Evolutionary conservation across 2,113 vertebrate species (phyloP), one percentile per base, ranked within the genome.

Genomic region (Oophaga pumilio): DNA sequence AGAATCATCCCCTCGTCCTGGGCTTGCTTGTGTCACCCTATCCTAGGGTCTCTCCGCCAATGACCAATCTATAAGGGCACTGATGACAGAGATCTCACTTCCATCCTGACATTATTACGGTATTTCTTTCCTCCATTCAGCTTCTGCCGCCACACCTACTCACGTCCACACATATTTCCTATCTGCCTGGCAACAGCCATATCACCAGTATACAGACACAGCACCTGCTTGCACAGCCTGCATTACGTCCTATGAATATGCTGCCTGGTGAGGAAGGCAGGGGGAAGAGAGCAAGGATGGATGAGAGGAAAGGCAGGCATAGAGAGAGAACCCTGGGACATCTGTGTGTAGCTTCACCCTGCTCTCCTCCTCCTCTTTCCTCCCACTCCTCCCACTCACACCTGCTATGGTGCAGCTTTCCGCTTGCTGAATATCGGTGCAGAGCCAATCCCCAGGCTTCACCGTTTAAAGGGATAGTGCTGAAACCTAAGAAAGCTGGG

Each of bases 351-450:
- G 82, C 53, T 60, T 83, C 71, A 64, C 86, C 79, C 22, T 79
- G 85, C 76, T 78, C 57, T 86, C 74, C 49, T 88, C 81, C 87
- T 83, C 81, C 81, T 76, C 81, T 18, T 76, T 73, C 68, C 64
- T 60, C 66, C 77, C 66, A 56, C 85, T 68, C 86, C 86, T 87
- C 86, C 87, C 50, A 88, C 87, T 88, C 87, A 88, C 87, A 84
- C 80, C 87, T 88, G 87, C 80, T 88, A 76, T 73, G 60, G 87
- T 88, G 87, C 87, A 88, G 87, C 87, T 88, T 88, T 88, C 87
- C 81, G 71, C 87, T 76, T 66, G 81, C 80, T 83, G 80, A 84
- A 88, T 88, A 74, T 76, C 17, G 68, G 59, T 11, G 56, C 69
- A 77, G 26, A 76, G 80, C 87, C 87, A 88, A 84, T 84, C 87